phyloP scores from a whole-genome alignment of 2,888 invertebrate species.

The Ischnura elegans region DNA sequence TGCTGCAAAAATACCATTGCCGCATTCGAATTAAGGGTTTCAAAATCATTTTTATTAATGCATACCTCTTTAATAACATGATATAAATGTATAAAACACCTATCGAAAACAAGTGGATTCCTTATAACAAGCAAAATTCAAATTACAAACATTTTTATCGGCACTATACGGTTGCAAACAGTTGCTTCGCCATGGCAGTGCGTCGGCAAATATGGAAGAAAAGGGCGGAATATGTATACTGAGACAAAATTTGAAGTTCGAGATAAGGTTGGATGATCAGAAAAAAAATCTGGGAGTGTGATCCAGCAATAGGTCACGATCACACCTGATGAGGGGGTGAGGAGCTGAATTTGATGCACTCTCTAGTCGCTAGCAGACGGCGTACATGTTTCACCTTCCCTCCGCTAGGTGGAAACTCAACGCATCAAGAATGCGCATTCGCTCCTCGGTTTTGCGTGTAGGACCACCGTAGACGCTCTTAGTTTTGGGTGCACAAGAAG shows the following conservation, averaged over 20 bases:
- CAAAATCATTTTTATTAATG: no score
- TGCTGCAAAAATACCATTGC: no score
- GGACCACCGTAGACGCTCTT: conserved; percentile 46
- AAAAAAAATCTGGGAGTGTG: not conserved
- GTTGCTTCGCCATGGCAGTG: not conserved
- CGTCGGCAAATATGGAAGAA: not conserved
- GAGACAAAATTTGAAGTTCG: not conserved
- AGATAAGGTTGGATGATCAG: not conserved
- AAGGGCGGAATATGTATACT: not conserved
- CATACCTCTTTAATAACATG: no score
- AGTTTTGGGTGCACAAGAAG: not conserved
- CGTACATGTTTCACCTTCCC: conserved; percentile 16
- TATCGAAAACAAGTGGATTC: no score
- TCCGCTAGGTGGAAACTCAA: conserved; percentile 51
- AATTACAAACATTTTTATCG: not conserved
- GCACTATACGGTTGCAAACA: not conserved
- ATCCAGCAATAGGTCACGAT: not conserved
- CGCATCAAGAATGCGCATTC: conserved; percentile 61
- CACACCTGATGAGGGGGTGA: not conserved
- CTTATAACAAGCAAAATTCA: no score
- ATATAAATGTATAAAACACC: no score
- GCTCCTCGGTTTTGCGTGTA: conserved; percentile 59
- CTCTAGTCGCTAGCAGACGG: not conserved
- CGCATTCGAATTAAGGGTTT: no score
- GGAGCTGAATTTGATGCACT: no score